Evolutionary conservation across 2,888 invertebrate species (phyloP).

Genomic region (Drosophila leonis): DNA sequence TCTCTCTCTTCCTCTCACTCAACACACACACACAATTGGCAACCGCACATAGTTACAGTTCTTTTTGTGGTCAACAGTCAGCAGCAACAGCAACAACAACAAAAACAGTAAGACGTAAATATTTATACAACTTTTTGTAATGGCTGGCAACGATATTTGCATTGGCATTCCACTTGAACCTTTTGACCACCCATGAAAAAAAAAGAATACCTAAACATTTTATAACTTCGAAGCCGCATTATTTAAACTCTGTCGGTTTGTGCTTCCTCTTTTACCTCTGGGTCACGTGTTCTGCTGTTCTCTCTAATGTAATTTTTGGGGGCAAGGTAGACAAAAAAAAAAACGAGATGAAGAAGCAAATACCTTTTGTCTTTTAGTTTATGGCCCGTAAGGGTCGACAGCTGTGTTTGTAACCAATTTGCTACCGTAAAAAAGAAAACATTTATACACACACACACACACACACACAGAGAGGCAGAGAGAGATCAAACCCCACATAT

Average conservation of each 20-base stretch:
- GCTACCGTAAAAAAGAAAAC: slow-evolving; percentile 58
- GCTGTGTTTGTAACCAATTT: slow-evolving; percentile 81
- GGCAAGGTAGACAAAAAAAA: slow-evolving; percentile 1
- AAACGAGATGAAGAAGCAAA: slow-evolving; percentile 28
- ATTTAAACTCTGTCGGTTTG: slow-evolving; percentile 41
- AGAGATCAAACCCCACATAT: slow-evolving; percentile 49
- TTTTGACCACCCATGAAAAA: slow-evolving; percentile 62
- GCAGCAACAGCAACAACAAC: slow-evolving; percentile 8
- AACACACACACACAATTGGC: slow-evolving; percentile 5
- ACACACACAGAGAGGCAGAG: slow-evolving; percentile 15
- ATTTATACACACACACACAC: slow-evolving; percentile 21
- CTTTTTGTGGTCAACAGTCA: slow-evolving; percentile 37
- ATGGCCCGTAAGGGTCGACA: slow-evolving; percentile 78
- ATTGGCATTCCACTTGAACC: slow-evolving; percentile 67
- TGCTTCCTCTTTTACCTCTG: slow-evolving; percentile 15
- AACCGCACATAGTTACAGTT: slow-evolving; percentile 55
- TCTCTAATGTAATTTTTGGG: slow-evolving; percentile 66
- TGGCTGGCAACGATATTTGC: slow-evolving; percentile 54
- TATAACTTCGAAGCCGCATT: slow-evolving; percentile 40
- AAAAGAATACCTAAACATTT: slow-evolving; percentile 47
- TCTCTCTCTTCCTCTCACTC: background rate
- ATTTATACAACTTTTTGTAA: slow-evolving; percentile 55
- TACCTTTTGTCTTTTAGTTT: slow-evolving; percentile 78
- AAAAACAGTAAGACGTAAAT: slow-evolving; percentile 35
- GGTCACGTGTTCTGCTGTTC: slow-evolving; percentile 20